Conservation (phyloP, 2,113 vertebrate species). For the Actenoides hombroni region DNA sequence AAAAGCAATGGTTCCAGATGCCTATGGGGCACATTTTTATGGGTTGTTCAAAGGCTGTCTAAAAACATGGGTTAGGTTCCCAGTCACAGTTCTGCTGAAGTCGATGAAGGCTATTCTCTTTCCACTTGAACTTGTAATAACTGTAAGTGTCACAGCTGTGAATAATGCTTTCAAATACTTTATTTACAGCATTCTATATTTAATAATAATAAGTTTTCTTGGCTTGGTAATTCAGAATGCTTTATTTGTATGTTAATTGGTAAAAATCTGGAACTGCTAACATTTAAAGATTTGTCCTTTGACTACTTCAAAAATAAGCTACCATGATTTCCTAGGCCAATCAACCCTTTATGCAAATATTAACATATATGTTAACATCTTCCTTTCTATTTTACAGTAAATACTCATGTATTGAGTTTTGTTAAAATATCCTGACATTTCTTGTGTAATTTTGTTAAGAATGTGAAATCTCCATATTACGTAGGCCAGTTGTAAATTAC, state of each 20-base stretch:
- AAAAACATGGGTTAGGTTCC: not conserved
- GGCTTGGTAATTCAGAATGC: not conserved
- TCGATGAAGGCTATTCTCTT: not conserved
- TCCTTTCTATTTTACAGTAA: not conserved
- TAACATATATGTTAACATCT: not conserved
- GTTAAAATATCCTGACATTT: not conserved
- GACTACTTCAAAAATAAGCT: not conserved
- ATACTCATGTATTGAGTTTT: fast-evolving
- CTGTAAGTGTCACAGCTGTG: not conserved
- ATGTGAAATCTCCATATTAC: not conserved
- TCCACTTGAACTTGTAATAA: not conserved
- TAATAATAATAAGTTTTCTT: not conserved
- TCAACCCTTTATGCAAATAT: not conserved
- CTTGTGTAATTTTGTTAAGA: not conserved
- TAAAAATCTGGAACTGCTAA: not conserved
- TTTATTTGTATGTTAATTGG: not conserved
- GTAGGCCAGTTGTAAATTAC: not conserved
- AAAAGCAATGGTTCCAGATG: not conserved
- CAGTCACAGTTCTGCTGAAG: not conserved
- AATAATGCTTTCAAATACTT: not conserved
- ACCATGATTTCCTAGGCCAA: not conserved
- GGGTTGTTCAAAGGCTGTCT: not conserved
- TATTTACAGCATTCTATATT: not conserved
- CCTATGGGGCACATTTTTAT: fast-evolving
- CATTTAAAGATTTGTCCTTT: not conserved